Evolutionary conservation across 2,888 invertebrate species (phyloP).

Genomic region (Drosophila falleni): DNA sequence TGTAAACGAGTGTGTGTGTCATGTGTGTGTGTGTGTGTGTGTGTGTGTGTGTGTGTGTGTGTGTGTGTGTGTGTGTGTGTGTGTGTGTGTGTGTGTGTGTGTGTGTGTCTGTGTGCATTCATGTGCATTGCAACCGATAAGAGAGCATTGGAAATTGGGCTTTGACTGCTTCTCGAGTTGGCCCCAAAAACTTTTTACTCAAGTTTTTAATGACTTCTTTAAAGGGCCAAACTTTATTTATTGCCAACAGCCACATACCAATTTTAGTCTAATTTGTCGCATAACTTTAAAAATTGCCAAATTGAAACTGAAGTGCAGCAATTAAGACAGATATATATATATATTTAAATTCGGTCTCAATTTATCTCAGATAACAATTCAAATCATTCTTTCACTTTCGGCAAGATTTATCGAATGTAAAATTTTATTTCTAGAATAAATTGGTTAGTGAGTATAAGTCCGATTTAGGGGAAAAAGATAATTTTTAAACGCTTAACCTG

Average conservation of each 20-base stretch:
- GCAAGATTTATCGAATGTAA: too few species aligned
- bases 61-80: not conserved
- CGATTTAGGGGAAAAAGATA: too few species aligned
- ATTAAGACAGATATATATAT: not conserved
- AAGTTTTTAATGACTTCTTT: constrained; percentile 49
- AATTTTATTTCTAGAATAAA: too few species aligned
- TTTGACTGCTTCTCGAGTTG: constrained; percentile 24
- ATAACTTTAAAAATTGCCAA: constrained; percentile 16
- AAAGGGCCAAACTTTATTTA: constrained; percentile 38
- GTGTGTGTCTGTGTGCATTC: constrained; percentile 46
- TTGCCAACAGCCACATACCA: constrained; percentile 17
- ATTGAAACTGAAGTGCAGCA: constrained; percentile 7
- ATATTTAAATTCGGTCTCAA: too few species aligned
- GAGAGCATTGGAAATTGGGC: constrained; percentile 33
- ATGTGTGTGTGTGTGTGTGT: not conserved
- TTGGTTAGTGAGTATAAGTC: too few species aligned
- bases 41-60: constrained; percentile 24
- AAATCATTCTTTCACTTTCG: too few species aligned
- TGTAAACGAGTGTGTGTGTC: too few species aligned
- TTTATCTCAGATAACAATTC: too few species aligned
- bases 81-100: not conserved
- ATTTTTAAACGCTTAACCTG: too few species aligned
- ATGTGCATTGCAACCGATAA: constrained; percentile 69
- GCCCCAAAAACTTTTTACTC: constrained; percentile 30
- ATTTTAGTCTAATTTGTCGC: constrained; percentile 24